A percentile compares a stretch with the other conserved stretches of the same genome.
Conservation (phyloP, 2,113 vertebrate genomes). For the Sinocyclocheilus anophthalmus region DNA sequence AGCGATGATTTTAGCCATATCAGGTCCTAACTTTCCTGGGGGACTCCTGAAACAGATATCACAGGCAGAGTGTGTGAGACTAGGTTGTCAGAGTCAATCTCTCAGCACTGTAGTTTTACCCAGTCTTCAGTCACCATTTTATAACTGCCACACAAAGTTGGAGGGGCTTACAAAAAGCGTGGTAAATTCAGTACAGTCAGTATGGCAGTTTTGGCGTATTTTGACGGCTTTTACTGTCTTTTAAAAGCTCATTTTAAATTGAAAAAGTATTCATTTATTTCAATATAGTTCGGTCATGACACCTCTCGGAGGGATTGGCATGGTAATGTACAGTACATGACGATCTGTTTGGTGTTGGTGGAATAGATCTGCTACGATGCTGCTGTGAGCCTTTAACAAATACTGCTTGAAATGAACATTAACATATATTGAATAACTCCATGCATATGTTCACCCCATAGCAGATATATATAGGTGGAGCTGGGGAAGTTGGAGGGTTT, state of each 20-base stretch:
- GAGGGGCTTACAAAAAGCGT: constrained; percentile 22
- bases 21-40: constrained; percentile 58
- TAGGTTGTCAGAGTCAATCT: constrained; percentile 66
- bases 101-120: constrained; percentile 56
- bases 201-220: not conserved
- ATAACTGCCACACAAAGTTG: constrained; percentile 46
- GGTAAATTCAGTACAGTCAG: constrained; percentile 25
- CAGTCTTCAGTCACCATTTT: constrained; percentile 63
- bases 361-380: too few species aligned
- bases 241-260: not conserved
- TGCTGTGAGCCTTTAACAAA: too few species aligned
- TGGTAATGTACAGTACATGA: too few species aligned
- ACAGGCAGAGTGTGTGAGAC: constrained; percentile 56
- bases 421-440: too few species aligned
- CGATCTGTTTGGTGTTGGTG: too few species aligned
- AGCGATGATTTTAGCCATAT: constrained; percentile 75
- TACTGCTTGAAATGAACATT: too few species aligned
- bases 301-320: too few species aligned
- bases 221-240: not conserved
- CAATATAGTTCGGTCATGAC: not conserved
- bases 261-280: not conserved
- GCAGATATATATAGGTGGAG: too few species aligned
- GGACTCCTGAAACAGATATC: constrained; percentile 73
- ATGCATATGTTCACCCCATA: too few species aligned
- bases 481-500: too few species aligned